Evolutionary conservation across 2,888 invertebrate species (phyloP), one percentile per base, ranked within the genome.

Genomic region (Temnothorax unifasciatus): DNA sequence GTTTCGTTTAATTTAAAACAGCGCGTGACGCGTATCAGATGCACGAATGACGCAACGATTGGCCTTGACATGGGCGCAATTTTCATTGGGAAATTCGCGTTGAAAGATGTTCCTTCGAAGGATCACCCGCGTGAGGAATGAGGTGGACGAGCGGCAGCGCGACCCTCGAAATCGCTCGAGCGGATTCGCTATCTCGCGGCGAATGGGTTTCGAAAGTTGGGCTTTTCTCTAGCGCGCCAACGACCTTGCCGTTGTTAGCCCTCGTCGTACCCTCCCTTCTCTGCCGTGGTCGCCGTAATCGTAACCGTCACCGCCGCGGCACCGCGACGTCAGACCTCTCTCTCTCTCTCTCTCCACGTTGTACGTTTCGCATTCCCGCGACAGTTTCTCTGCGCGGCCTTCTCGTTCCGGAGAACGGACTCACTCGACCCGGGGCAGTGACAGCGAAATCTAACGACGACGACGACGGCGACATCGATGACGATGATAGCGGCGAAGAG

Each of bases 291-390:
- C 21, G 41, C 15, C 52, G 21, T 34, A 34, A 34, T 21, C 71
- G 71, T 54, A 13, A 52, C n/a, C 52, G 52, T 52, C 50, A 52
- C 21, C 74, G n/a, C 63, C 63, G 77, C 29, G 85, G 81, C 69
- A 81, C 84, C 71, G 84, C 85, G 83, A 86, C 86, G 82, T 50
- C 59, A 79, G 82, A 79, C 89, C 89, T 89, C 85, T n/a, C n/a
- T n/a, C n/a, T n/a, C n/a, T n/a, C n/a, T n/a, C n/a, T n/a, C n/a
- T 89, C 89, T 89, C 87, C 85, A 85, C 85, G 82, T 84, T 83
- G 85, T 86, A 82, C 85, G 79, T 83, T 84, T 90, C 85, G 87
- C 88, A 87, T 89, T 89, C 88, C 85, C 84, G 85, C 84, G 81
- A 86, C 86, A 85, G 86, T 54, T 66, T 81, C 61, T 57, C 21